Evolutionary conservation across 2,888 invertebrate genomes (phyloP).

Genomic region (Zygothrica quintamaculata): DNA sequence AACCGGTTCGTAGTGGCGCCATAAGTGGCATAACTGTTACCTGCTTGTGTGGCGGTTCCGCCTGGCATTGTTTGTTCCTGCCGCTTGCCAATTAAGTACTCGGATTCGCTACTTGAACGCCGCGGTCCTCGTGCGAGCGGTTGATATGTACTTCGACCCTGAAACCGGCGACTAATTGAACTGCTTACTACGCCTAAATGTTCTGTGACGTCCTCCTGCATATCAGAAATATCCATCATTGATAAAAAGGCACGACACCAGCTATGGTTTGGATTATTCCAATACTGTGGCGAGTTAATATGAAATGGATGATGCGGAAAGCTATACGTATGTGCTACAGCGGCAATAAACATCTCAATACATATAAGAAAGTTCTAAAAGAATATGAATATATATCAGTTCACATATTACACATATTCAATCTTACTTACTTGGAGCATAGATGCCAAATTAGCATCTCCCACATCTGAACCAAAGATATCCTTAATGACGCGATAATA

Average conservation of each 20-base stretch:
- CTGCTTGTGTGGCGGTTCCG: conserved; percentile 53
- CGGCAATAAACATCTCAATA: conserved; percentile 98
- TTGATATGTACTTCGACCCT: conserved; percentile 91
- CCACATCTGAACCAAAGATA: conserved; percentile 89
- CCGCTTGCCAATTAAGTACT: conserved; percentile 82
- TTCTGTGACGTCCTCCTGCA: conserved; percentile 95
- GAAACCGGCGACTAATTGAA: conserved; percentile 90
- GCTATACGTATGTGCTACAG: conserved; percentile 97
- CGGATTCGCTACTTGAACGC: conserved; percentile 86
- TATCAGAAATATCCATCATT: conserved; percentile 99
- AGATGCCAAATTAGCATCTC: conserved; percentile 90
- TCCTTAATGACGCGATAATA: conserved; percentile 92
- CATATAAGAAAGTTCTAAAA: conserved; percentile 96
- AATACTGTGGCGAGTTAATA: conserved; percentile 86
- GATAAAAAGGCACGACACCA: conserved; percentile 93
- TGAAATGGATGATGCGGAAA: conserved; percentile 96
- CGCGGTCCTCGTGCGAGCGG: conserved; percentile 88
- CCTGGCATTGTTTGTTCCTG: conserved; percentile 54
- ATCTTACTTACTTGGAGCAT: conserved; percentile 89
- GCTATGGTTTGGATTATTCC: conserved; percentile 84
- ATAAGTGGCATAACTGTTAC: conserved; percentile 52
- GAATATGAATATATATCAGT: background rate
- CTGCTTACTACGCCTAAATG: conserved; percentile 95
- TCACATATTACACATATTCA: background rate
- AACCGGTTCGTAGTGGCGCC: conserved; percentile 66